A percentile compares a stretch with the other conserved stretches of the same genome.
These are phyloP conservation scores for Dynastes grantii DNA, from an alignment of 2,888 invertebrate species.

Conservation along the genomic window DNA sequence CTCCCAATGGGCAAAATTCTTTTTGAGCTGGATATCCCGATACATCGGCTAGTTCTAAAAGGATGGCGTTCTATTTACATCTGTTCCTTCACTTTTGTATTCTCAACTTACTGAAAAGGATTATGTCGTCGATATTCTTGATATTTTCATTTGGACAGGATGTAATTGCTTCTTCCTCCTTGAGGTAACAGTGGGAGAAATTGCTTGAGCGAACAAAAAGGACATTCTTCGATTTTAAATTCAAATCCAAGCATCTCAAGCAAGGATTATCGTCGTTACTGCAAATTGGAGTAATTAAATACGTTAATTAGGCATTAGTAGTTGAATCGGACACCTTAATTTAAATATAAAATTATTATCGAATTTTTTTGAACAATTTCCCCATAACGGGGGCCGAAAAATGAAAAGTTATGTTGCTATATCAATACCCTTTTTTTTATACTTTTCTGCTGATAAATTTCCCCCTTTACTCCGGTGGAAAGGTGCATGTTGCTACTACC, in stretches of 20 bases:
- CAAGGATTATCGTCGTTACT: slow-evolving; percentile 75
- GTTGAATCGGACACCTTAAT: slow-evolving; percentile 34
- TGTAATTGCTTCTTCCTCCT: slow-evolving; percentile 74
- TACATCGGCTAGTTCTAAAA: slow-evolving; percentile 73
- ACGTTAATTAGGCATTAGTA: neutral
- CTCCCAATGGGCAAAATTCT: slow-evolving; percentile 78
- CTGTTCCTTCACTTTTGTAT: slow-evolving; percentile 35
- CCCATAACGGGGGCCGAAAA: slow-evolving; percentile 79
- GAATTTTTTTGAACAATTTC: slow-evolving; percentile 75
- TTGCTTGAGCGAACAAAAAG: slow-evolving; percentile 76
- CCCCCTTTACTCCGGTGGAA: slow-evolving; percentile 78
- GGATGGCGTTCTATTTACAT: slow-evolving; percentile 18
- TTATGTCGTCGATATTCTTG: slow-evolving; percentile 69
- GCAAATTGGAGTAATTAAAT: slow-evolving; percentile 47
- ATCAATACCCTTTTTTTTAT: slow-evolving; percentile 74
- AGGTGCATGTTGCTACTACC: slow-evolving; percentile 73
- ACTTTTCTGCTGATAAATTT: slow-evolving; percentile 75
- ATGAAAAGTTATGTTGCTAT: slow-evolving; percentile 77
- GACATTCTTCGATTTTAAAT: slow-evolving; percentile 75
- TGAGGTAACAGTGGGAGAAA: slow-evolving; percentile 75
- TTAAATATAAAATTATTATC: slow-evolving; percentile 76
- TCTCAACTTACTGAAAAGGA: slow-evolving; percentile 75
- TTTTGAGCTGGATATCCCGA: slow-evolving; percentile 72
- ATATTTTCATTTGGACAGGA: slow-evolving; percentile 73
- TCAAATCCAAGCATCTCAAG: slow-evolving; percentile 76